Base-by-base conservation (phyloP, 2,797 vertebrate species). In the Tympanoctomys barrerae region DNA sequence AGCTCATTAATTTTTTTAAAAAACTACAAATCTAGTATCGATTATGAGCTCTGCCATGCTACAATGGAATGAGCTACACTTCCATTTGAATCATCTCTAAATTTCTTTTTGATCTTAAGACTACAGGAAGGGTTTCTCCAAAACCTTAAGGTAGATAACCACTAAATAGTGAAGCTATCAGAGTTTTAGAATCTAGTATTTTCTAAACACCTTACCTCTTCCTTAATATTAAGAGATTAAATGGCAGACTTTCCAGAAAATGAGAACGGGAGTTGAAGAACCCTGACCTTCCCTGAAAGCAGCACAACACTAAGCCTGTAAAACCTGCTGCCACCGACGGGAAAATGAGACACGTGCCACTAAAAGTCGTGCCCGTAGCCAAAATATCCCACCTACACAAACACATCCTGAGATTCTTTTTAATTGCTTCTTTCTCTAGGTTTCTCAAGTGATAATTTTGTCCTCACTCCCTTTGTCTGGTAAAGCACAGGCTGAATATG, bases 1-100 rank as follows among this genome's bases (percentile, higher is more conserved):
- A 93, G 87, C 26, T 96, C 78, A 88, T 36, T 91, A 18, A 75
- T 78, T 26, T 78, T 78, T 77, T 73, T 28, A 2, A 64, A 83
- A 59, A 89, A 54, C 52, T 88, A 82, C 33, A 90, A 81, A 73
- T 8, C 49, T 78, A 70, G 0, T n/a, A n/a, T 66, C 13, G 28
- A 89, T 92, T 21, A 82, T 46, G 12, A 92, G 11, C 62, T 94
- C 36, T 9, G 31, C 19, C 36, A 90, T 24, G 28, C 49, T 75
- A 75, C 42, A 26, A 7, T 28, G 24, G 39, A 6, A 12, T 31
- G 24, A 36, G 46, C 24, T 78, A 82, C 6, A 49, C 21, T 77
- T 84, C 71, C 36, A 87, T 9, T 36, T 89, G 39, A 93, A 85
- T 21, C 28, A 62, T 19, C 36, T 75, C 66, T 62, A 54, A 54